Evolutionary conservation across 2,113 vertebrate genomes (phyloP).

Genomic region (Calonectris borealis): DNA sequence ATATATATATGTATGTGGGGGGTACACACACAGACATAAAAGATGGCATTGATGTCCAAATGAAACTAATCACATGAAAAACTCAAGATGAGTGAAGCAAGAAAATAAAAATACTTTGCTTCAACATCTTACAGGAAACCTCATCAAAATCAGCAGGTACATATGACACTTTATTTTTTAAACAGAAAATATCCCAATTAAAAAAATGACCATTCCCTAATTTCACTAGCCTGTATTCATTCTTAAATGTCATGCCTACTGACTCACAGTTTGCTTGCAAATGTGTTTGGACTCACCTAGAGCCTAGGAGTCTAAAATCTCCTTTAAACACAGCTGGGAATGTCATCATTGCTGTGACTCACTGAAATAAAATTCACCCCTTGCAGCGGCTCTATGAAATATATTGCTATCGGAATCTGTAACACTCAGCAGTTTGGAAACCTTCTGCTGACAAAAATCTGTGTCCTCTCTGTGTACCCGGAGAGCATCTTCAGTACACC

Average conservation of each 20-base stretch:
- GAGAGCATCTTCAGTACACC: neutral
- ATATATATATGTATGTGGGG: fast-evolving
- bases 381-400: neutral
- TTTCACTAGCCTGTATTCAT: neutral
- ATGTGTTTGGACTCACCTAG: neutral
- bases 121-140: neutral
- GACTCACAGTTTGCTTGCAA: conserved; percentile 24
- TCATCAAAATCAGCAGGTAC: neutral
- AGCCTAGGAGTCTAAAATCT: neutral
- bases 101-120: neutral
- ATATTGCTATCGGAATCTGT: neutral
- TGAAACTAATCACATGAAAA: neutral
- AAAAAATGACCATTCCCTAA: neutral
- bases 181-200: neutral
- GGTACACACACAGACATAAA: neutral
- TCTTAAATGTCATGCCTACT: conserved; percentile 10
- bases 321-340: conserved; percentile 29
- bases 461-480: neutral
- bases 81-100: neutral
- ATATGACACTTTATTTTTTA: neutral
- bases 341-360: neutral
- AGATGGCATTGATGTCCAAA: neutral
- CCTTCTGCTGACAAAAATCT: neutral
- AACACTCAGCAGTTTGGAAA: neutral
- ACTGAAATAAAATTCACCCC: neutral